Percentiles rank a stretch among this genome's conserved stretches.
Evolutionary conservation across 2,113 vertebrate species (phyloP).

Genomic region (Cottus gobio): DNA sequence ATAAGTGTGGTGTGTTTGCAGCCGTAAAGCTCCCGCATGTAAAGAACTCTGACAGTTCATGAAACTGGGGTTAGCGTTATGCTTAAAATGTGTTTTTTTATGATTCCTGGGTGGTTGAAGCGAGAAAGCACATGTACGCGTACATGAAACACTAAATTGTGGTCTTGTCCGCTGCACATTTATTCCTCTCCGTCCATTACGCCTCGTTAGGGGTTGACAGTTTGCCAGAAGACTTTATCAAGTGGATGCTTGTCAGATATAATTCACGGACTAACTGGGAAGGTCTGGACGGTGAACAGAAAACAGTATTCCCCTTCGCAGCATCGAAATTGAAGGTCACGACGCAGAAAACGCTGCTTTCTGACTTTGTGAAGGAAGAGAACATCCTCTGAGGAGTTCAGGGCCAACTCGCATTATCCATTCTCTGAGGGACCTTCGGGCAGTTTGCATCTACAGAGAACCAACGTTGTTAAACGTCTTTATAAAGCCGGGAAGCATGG

Average conservation of each 20-base stretch:
- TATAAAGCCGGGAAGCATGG: not conserved
- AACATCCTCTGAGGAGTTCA: not conserved
- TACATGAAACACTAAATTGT: not conserved
- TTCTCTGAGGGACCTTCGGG: conserved; percentile 1
- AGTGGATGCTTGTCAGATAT: not conserved
- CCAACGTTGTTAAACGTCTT: not conserved
- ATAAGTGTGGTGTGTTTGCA: not conserved
- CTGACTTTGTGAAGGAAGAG: conserved; percentile 10
- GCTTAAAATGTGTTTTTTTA: not conserved
- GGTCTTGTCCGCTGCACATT: not conserved
- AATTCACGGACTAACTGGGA: conserved; percentile 2
- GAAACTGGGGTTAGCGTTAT: not conserved
- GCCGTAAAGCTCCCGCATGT: conserved; percentile 10
- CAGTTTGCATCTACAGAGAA: not conserved
- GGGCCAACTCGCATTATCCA: not conserved
- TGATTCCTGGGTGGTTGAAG: not conserved
- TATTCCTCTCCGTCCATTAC: not conserved
- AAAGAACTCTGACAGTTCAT: conserved; percentile 1
- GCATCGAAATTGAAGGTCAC: conserved; percentile 8
- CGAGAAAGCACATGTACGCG: not conserved
- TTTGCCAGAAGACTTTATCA: conserved; percentile 2
- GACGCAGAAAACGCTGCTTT: not conserved
- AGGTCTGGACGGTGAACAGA: not conserved
- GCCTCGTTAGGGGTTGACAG: not conserved
- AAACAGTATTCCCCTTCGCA: conserved; percentile 1